These are phyloP conservation scores for Craterocephalus amniculus DNA, from an alignment of 2,797 vertebrate species.

Conservation along the genomic window DNA sequence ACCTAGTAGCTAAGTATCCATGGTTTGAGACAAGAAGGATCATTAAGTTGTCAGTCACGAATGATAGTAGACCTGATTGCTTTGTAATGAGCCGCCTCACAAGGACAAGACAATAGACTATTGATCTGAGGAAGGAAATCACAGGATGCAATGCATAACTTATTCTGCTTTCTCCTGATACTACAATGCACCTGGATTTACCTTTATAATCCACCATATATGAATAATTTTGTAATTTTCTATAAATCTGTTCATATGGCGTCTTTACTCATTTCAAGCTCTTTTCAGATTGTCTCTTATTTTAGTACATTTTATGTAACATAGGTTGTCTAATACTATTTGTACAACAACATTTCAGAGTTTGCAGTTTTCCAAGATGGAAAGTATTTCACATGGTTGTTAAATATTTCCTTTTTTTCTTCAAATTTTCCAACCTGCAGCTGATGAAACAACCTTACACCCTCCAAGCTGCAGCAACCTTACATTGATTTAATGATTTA, in stretches of 20 bases:
- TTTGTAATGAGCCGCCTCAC: not conserved
- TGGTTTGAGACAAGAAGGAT: not conserved
- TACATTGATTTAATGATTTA: not conserved
- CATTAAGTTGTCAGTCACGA: not conserved
- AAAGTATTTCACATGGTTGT: constrained; percentile 12
- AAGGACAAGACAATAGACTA: not conserved
- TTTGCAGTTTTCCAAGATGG: not conserved
- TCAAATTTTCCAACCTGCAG: not conserved
- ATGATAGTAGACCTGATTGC: not conserved
- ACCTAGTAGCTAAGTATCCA: not conserved
- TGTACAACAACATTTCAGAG: not conserved
- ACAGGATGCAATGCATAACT: fast-evolving
- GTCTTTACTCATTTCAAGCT: not conserved
- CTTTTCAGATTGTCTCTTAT: not conserved
- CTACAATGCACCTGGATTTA: not conserved
- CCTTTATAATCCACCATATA: not conserved
- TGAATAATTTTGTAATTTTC: not conserved
- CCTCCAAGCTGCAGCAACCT: too few relatives aligned
- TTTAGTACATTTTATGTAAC: not conserved
- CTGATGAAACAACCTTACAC: too few relatives aligned
- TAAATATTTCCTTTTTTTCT: constrained; percentile 9
- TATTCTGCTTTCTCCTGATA: not conserved
- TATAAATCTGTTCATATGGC: not conserved
- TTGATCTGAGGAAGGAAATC: constrained; percentile 14
- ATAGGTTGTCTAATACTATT: not conserved